phyloP scores from a whole-genome alignment of 1,140 invertebrate species.

The Cherax quadricarinatus region DNA sequence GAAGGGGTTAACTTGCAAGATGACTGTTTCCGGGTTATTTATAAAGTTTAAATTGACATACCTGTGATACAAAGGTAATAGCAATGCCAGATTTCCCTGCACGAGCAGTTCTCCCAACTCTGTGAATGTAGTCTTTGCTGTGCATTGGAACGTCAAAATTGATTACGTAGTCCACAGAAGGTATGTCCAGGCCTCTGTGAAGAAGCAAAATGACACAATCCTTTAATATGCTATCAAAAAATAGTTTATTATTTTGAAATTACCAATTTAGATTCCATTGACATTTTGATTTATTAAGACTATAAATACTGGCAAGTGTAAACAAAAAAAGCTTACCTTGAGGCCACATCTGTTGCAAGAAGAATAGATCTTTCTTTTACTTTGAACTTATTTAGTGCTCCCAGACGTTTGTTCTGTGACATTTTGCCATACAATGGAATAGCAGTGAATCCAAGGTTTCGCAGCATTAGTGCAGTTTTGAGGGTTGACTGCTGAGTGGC shows the following conservation, averaged over 20 bases:
- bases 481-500: constrained; percentile 61
- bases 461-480: constrained; percentile 65
- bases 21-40: no score
- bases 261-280: no score
- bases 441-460: constrained; percentile 78
- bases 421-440: constrained; percentile 98
- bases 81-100: constrained; percentile 84
- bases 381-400: constrained; percentile 95
- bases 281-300: no score
- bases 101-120: constrained; percentile 96
- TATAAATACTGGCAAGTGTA: no score
- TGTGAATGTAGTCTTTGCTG: constrained; percentile 97
- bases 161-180: constrained; percentile 97
- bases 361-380: constrained; percentile 90
- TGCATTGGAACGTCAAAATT: constrained; percentile 98
- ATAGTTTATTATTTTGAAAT: no score
- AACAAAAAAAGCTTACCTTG: constrained; percentile 81
- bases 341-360: constrained; percentile 98
- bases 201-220: constrained; percentile 19
- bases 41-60: background rate
- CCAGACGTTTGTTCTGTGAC: constrained; percentile 94
- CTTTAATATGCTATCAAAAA: background rate
- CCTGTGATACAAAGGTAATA: constrained; percentile 78
- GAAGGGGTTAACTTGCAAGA: no score
- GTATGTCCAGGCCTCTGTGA: constrained; percentile 96